Base-by-base conservation (phyloP, 1,140 invertebrate species). In the Drosophila lowei region DNA sequence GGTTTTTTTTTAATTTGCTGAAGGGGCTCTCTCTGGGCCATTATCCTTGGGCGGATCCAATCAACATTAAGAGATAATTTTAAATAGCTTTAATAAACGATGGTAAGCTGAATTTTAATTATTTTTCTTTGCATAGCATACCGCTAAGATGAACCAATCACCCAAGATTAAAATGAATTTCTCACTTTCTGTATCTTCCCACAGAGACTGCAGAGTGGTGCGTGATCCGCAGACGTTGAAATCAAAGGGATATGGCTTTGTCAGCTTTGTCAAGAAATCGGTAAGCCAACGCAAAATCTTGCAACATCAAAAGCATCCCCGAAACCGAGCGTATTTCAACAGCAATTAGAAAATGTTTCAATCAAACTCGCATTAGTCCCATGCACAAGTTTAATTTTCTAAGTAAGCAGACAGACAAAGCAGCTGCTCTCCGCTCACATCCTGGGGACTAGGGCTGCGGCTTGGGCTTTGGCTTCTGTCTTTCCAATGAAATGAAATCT, bases 171-270 rank as follows among this genome's bases (percentile, higher is more conserved):
- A 74, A 57, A 18, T 52, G 16, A 30, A 18, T 48, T 53, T 44
- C 23, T 3, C 42, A 46, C 66, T 68, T 72, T 58, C 58, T 73
- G 53, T 71, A 43, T 72, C 62, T 50, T 23, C 90, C 3, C 95
- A 55, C 95, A 99, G 98, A 92, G 98, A 99, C 93, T 99, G 98
- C 92, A 95, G 99, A 93, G 98, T 99, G 84, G 99, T 99, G 49
- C 94, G 98, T 89, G 99, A 99, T 93, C 98, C 98, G 64, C 97
- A 99, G 92, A 99, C 99, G 25, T 93, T 98, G 80, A 99, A 99
- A 94, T 99, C 98, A 57, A 99, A 99, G 93, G 99, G 99, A 71
- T 99, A 99, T 94, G 99, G 98, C 44, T 99, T 99, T 93, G 98
- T 99, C n/a, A 99, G 98, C 11, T 99, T 99, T 93, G 95, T 99